These are phyloP conservation scores for Drosophila mimica DNA, from an alignment of 2,888 invertebrate species.

Conservation along the genomic window DNA sequence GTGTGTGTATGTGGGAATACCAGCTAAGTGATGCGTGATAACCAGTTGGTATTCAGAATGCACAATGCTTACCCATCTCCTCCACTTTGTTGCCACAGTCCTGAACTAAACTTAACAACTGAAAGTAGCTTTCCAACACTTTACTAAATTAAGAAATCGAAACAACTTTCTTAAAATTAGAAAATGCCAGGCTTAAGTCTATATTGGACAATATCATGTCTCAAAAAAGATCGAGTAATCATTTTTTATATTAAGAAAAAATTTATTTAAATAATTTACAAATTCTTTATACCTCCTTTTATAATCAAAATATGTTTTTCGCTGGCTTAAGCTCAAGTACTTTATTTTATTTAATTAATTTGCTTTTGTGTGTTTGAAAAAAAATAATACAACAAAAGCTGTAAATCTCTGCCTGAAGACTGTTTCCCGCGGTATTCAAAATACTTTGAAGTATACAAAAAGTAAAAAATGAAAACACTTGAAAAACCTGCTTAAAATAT, in stretches of 20 bases:
- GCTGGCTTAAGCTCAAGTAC: background rate
- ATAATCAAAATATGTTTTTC: background rate
- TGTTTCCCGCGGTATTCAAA: background rate
- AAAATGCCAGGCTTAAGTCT: too few relatives aligned
- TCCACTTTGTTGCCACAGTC: background rate
- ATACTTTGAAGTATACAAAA: background rate
- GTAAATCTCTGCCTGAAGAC: background rate
- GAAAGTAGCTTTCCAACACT: background rate
- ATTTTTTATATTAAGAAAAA: background rate
- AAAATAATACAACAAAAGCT: background rate
- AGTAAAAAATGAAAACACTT: background rate
- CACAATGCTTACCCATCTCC: background rate
- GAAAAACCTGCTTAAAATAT: background rate
- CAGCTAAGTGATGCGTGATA: constrained; percentile 7
- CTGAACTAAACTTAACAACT: background rate
- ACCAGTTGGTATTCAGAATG: constrained; percentile 1
- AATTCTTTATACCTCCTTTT: background rate
- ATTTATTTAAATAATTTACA: background rate
- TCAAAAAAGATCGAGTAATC: background rate
- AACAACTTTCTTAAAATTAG: background rate
- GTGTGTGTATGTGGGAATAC: background rate
- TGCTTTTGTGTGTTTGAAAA: background rate
- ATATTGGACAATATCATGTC: background rate
- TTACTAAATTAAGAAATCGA: background rate
- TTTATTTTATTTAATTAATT: background rate